phyloP scores from a whole-genome alignment of 2,888 invertebrate genomes.

The Hoplodrina ambigua region DNA sequence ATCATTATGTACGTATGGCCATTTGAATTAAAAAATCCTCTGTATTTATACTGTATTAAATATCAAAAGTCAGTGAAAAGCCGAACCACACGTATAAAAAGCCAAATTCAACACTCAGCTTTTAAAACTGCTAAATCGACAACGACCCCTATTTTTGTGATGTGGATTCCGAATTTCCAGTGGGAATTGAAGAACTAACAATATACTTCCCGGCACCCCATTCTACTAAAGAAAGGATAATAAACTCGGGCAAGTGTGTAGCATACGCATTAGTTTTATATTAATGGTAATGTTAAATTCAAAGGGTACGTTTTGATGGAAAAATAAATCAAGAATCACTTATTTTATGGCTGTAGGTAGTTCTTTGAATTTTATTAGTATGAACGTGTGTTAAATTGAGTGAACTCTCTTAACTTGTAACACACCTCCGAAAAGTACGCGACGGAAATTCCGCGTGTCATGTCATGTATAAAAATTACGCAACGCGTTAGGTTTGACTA shows the following conservation, averaged over 20 bases:
- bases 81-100: constrained; percentile 10
- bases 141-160: constrained; percentile 48
- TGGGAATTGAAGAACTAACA: constrained; percentile 60
- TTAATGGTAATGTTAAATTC: constrained; percentile 42
- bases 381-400: background rate
- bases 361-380: background rate
- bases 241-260: constrained; percentile 47
- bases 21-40: too few relatives aligned
- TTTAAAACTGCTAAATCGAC: constrained; percentile 59
- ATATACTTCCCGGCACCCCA: constrained; percentile 56
- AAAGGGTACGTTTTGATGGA: constrained; percentile 36
- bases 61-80: background rate
- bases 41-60: too few relatives aligned
- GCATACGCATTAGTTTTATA: constrained; percentile 57
- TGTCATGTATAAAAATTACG: too few relatives aligned
- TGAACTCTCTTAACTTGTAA: too few relatives aligned
- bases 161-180: constrained; percentile 54
- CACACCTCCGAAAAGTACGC: too few relatives aligned
- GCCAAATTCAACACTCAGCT: constrained; percentile 37
- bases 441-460: too few relatives aligned
- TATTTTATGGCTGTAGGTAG: background rate
- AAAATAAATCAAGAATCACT: constrained; percentile 41
- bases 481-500: too few relatives aligned
- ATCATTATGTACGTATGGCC: too few relatives aligned
- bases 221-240: constrained; percentile 53